Conservation (phyloP, 2,888 invertebrate genomes). For the Eulithis testata region DNA sequence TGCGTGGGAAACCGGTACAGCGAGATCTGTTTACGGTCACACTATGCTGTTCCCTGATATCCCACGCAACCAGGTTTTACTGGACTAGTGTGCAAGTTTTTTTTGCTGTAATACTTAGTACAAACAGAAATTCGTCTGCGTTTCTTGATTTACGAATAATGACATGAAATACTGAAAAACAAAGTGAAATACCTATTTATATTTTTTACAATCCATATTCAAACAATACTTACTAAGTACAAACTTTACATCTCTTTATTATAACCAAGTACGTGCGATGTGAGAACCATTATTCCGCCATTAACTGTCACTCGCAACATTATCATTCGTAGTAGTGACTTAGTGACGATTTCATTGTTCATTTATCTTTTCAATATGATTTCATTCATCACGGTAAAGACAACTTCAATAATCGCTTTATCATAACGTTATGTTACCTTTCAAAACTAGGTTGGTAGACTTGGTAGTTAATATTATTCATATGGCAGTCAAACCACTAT, state of each 20-base stretch:
- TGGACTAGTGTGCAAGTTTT: conserved; percentile 6
- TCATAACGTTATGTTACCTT: not conserved
- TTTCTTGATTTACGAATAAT: too few relatives aligned
- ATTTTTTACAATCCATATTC: too few relatives aligned
- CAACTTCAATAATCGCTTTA: not conserved
- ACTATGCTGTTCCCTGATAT: conserved; percentile 13
- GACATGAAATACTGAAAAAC: too few relatives aligned
- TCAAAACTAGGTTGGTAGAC: not conserved
- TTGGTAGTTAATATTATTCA: not conserved
- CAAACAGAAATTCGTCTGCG: too few relatives aligned
- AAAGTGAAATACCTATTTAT: too few relatives aligned
- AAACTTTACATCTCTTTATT: too few relatives aligned
- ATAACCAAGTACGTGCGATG: not conserved
- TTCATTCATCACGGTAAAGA: conserved; percentile 2
- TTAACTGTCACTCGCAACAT: not conserved
- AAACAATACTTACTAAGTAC: too few relatives aligned
- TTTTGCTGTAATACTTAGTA: not conserved
- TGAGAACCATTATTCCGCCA: not conserved
- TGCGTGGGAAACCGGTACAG: conserved; percentile 26
- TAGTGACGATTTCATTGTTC: too few relatives aligned
- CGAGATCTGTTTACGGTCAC: conserved; percentile 18
- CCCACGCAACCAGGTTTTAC: conserved; percentile 20
- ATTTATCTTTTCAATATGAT: not conserved
- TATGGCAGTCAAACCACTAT: not conserved
- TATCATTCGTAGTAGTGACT: too few relatives aligned